These are phyloP conservation scores for Ianthella basta DNA, from an alignment of 37 sponge, comb jelly and placozoan species.

Conservation along the genomic window DNA sequence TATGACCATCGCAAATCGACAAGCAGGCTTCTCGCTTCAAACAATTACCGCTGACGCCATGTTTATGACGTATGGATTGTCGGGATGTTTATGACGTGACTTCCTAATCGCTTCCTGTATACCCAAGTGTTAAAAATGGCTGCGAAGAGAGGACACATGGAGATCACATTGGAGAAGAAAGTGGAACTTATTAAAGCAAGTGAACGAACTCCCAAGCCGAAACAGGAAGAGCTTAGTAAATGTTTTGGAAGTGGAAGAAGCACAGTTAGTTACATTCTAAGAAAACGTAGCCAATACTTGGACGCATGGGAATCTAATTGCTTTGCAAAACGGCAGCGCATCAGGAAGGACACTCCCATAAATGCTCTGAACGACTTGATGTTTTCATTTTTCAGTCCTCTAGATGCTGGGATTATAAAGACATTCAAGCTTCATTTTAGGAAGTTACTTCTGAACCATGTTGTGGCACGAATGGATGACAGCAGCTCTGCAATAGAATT, in stretches of 20 bases:
- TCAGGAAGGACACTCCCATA: not conserved
- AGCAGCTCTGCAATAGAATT: not conserved
- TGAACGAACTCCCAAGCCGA: not conserved
- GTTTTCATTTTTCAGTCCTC: not conserved
- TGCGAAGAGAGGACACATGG: slow-evolving; percentile 13
- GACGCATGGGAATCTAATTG: slow-evolving; percentile 8
- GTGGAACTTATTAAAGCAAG: slow-evolving; percentile 10
- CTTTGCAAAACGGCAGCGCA: slow-evolving; percentile 1
- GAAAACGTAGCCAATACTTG: not conserved
- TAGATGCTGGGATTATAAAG: slow-evolving; percentile 1
- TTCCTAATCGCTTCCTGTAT: too few relatives aligned
- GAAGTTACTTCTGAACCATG: not conserved
- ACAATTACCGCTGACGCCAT: too few relatives aligned
- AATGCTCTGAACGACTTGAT: not conserved
- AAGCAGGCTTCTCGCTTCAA: not conserved
- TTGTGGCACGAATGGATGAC: not conserved
- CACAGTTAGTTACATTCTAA: not conserved
- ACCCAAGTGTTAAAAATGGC: not conserved
- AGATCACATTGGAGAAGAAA: slow-evolving; percentile 6
- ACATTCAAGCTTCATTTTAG: slow-evolving; percentile 5
- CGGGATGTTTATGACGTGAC: too few relatives aligned
- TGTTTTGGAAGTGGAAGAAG: slow-evolving; percentile 19
- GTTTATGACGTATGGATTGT: too few relatives aligned
- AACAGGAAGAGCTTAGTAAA: not conserved
- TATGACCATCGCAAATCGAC: not conserved